Evolutionary conservation across 1,140 invertebrate genomes (phyloP).

Genomic region (Leptinotarsa undecemlineata): DNA sequence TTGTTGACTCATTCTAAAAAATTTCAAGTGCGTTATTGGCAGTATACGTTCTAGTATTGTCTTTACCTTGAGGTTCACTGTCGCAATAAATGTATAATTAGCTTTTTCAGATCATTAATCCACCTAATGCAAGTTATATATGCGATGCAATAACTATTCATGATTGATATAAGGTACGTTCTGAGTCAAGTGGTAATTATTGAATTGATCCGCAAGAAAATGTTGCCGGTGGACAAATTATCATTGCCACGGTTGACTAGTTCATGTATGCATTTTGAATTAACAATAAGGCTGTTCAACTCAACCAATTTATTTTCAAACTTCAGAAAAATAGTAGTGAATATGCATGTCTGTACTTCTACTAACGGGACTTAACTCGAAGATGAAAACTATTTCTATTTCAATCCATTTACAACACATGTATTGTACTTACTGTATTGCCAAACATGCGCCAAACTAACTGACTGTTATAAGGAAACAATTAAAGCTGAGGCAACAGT

Average conservation of each 20-base stretch:
- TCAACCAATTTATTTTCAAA: not conserved
- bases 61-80: not conserved
- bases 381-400: too few species aligned
- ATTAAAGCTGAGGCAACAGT: too few species aligned
- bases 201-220: not conserved
- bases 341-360: too few species aligned
- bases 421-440: too few species aligned
- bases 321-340: not conserved
- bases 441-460: too few species aligned
- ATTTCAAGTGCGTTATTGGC: too few species aligned
- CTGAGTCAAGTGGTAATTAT: not conserved
- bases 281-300: not conserved
- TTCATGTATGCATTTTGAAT: not conserved
- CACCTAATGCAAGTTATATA: not conserved
- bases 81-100: not conserved
- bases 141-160: not conserved
- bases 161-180: not conserved
- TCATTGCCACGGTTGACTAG: not conserved
- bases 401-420: too few species aligned
- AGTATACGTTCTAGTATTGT: not conserved
- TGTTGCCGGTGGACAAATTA: not conserved
- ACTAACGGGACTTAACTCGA: too few species aligned
- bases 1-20: too few species aligned
- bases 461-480: too few species aligned
- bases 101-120: not conserved